phyloP scores from a whole-genome alignment of 2,888 invertebrate species.

The Cosmorhoe ocellata region DNA sequence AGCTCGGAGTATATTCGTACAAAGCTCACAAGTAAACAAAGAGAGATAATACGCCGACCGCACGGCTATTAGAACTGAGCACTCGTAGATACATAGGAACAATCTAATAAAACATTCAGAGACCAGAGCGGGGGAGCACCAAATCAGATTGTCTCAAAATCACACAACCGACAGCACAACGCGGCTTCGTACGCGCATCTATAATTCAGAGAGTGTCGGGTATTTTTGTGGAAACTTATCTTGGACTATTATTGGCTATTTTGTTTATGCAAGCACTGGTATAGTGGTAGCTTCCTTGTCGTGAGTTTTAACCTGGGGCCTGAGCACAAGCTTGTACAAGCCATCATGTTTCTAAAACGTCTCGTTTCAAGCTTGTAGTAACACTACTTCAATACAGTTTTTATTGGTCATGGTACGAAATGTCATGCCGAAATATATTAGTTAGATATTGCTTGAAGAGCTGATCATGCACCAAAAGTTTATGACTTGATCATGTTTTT shows the following conservation, averaged over 20 bases:
- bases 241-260: conserved; percentile 54
- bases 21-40: conserved; percentile 46
- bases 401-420: too few relatives aligned
- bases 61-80: conserved; percentile 69
- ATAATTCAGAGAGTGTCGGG: conserved; percentile 69
- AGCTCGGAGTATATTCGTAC: conserved; percentile 10
- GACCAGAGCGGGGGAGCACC: conserved; percentile 74
- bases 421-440: too few relatives aligned
- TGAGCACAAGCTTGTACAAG: too few relatives aligned
- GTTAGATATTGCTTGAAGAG: too few relatives aligned
- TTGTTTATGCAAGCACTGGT: conserved; percentile 34
- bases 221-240: conserved; percentile 60
- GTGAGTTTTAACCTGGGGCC: too few relatives aligned
- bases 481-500: too few relatives aligned
- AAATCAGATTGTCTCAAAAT: conserved; percentile 82
- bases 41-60: conserved; percentile 50
- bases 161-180: conserved; percentile 73
- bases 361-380: too few relatives aligned
- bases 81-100: conserved; percentile 57
- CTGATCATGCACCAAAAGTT: too few relatives aligned
- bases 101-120: conserved; percentile 77
- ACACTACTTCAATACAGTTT: too few relatives aligned
- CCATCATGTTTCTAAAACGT: too few relatives aligned
- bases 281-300: too few relatives aligned
- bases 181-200: conserved; percentile 65